These are phyloP conservation scores for Cheilosia urbana DNA, from an alignment of 2,888 invertebrate genomes.

Conservation along the genomic window DNA sequence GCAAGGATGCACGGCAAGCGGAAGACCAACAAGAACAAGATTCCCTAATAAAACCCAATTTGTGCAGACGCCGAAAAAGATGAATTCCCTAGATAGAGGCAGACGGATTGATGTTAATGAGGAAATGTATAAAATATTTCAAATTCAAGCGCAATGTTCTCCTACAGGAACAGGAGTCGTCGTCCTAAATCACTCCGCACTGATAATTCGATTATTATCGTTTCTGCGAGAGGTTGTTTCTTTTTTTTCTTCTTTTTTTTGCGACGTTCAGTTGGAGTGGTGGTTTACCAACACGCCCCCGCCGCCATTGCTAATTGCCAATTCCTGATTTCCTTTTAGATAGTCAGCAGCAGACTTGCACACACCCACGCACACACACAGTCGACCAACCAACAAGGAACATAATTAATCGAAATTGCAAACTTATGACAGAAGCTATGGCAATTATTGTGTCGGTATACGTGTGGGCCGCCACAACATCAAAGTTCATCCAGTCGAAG, in stretches of 20 bases:
- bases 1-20: slow-evolving; percentile 25
- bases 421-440: slow-evolving; percentile 69
- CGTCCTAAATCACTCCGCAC: slow-evolving; percentile 57
- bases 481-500: slow-evolving; percentile 47
- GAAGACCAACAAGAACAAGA: slow-evolving; percentile 3
- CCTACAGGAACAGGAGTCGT: slow-evolving; percentile 23
- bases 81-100: slow-evolving; percentile 4
- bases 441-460: slow-evolving; percentile 45
- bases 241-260: slow-evolving; percentile 27
- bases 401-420: slow-evolving; percentile 72
- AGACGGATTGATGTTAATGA: slow-evolving; percentile 31
- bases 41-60: slow-evolving; percentile 66
- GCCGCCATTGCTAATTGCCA: slow-evolving; percentile 56
- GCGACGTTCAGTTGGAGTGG: too few species aligned
- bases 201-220: slow-evolving; percentile 69
- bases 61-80: slow-evolving; percentile 42
- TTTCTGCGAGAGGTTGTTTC: slow-evolving; percentile 37
- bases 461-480: slow-evolving; percentile 43
- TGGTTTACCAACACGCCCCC: not conserved
- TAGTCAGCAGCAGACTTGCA: slow-evolving; percentile 30
- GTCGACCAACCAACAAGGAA: slow-evolving; percentile 39
- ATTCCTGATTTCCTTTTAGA: slow-evolving; percentile 68
- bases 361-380: slow-evolving; percentile 47
- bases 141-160: slow-evolving; percentile 2
- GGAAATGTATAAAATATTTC: slow-evolving; percentile 28